phyloP scores from a whole-genome alignment of 2,797 vertebrate species.

The Poecilia gillii region DNA sequence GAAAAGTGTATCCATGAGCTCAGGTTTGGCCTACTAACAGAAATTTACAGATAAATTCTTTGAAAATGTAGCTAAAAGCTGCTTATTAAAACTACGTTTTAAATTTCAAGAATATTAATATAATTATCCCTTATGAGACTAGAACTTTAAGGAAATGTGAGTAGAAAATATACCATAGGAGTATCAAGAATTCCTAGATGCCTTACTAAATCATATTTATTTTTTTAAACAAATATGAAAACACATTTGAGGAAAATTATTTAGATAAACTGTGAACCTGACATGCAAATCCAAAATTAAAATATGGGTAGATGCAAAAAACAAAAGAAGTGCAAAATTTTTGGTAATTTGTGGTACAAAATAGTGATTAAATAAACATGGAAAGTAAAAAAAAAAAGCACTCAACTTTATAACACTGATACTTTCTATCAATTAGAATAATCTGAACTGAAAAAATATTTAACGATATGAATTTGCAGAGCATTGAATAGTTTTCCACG shows the following conservation, averaged over 20 bases:
- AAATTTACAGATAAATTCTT: neutral
- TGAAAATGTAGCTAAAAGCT: neutral
- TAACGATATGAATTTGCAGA: neutral
- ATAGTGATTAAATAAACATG: neutral
- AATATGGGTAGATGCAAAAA: neutral
- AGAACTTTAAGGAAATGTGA: neutral
- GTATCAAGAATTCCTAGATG: neutral
- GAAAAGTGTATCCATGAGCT: neutral
- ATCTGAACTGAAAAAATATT: neutral
- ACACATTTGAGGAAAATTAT: neutral
- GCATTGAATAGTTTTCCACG: neutral
- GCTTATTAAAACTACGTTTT: neutral
- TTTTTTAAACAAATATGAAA: neutral
- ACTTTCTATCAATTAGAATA: neutral
- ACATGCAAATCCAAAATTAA: neutral
- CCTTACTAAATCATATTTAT: neutral
- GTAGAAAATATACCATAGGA: neutral
- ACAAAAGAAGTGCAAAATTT: neutral
- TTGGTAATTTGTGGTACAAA: neutral
- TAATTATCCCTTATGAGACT: neutral
- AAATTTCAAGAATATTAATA: neutral
- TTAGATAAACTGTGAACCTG: neutral
- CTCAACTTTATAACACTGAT: neutral
- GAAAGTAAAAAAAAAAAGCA: neutral
- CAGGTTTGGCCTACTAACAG: neutral